These are phyloP conservation scores for Alviniconcha strummeri DNA, from an alignment of 2,888 invertebrate genomes.

Conservation along the genomic window DNA sequence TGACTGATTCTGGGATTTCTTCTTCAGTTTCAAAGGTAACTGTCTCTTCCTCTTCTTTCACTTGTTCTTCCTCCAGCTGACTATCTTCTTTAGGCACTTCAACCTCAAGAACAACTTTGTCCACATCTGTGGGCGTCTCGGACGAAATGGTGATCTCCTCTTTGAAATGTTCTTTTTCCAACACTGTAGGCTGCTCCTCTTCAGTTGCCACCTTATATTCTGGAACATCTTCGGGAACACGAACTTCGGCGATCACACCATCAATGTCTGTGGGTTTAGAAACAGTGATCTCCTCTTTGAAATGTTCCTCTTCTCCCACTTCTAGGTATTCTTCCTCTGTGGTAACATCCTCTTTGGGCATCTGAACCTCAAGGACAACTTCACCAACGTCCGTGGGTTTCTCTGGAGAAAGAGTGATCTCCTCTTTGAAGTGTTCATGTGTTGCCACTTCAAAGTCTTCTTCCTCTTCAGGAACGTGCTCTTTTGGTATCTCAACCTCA, in stretches of 20 bases:
- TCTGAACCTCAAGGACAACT: conserved; percentile 7
- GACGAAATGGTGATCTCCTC: too few species aligned
- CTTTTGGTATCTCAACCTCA: conserved; percentile 20
- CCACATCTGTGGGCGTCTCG: too few species aligned
- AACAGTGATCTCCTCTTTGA: too few species aligned
- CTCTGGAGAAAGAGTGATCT: conserved; percentile 14
- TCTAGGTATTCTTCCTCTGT: not conserved
- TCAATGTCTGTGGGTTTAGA: conserved; percentile 29
- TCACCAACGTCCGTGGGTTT: conserved; percentile 28
- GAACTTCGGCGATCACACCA: conserved; percentile 23
- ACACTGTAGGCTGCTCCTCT: conserved; percentile 11
- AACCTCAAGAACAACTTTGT: too few species aligned
- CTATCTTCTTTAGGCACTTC: too few species aligned
- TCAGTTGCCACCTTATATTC: conserved; percentile 23
- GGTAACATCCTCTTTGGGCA: not conserved
- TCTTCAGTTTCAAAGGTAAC: conserved; percentile 21
- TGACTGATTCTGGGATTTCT: too few species aligned
- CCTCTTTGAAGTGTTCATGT: not conserved
- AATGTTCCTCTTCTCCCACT: conserved; percentile 16
- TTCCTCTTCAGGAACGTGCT: conserved; percentile 21
- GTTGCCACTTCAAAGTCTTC: not conserved
- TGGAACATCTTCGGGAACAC: too few species aligned
- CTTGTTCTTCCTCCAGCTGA: too few species aligned
- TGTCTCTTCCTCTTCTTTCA: conserved; percentile 25
- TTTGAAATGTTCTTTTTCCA: not conserved